Conservation (phyloP, 1,140 invertebrate species). For the Pararge aegeria region DNA sequence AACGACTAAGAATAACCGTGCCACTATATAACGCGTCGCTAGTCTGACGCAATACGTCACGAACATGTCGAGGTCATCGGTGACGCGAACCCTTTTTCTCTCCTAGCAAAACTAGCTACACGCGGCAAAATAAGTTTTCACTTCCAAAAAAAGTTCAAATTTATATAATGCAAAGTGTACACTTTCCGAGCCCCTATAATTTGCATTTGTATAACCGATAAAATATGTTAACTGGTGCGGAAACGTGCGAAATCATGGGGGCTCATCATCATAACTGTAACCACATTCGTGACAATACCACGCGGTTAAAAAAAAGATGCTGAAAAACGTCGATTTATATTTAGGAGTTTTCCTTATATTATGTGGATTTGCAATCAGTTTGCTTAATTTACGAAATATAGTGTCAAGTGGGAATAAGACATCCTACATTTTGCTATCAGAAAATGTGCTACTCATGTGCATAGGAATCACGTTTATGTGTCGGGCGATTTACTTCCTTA, state of each 20-base stretch:
- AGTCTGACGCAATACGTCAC: no score
- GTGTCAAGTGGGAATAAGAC: constrained; percentile 39
- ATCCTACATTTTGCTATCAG: constrained; percentile 54
- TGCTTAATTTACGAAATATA: constrained; percentile 57
- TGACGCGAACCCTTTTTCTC: no score
- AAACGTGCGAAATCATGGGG: constrained; percentile 49
- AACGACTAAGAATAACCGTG: no score
- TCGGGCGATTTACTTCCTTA: constrained; percentile 43
- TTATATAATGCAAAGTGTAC: constrained; percentile 9
- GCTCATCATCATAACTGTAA: constrained; percentile 26
- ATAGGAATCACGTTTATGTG: constrained; percentile 63
- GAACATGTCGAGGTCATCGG: no score
- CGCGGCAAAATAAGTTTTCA: no score
- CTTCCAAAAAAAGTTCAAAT: not conserved
- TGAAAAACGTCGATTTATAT: constrained; percentile 52
- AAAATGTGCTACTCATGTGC: constrained; percentile 61
- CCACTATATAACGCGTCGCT: no score
- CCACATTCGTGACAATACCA: constrained; percentile 21
- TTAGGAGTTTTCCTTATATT: constrained; percentile 60
- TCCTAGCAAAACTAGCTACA: no score
- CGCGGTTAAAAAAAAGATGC: constrained; percentile 45
- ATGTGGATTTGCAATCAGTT: constrained; percentile 57
- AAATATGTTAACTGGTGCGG: constrained; percentile 36
- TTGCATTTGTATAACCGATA: constrained; percentile 70
- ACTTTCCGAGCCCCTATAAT: constrained; percentile 56